These are phyloP conservation scores for Carterocephalus palaemon DNA, from an alignment of 2,888 invertebrate genomes.

Conservation along the genomic window DNA sequence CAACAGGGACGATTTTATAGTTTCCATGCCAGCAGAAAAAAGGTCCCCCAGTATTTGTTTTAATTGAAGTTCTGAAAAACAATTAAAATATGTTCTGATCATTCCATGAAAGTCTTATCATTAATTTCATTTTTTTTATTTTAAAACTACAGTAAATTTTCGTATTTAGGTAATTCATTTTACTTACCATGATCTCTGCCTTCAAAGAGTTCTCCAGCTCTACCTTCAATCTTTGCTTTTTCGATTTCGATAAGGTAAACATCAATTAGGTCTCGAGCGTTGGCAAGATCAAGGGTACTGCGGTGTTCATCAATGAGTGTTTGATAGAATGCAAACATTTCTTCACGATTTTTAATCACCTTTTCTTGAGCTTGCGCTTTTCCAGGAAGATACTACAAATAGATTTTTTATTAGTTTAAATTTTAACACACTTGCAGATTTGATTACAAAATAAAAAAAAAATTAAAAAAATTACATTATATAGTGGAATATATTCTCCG, in stretches of 20 bases:
- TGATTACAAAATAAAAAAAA: not conserved
- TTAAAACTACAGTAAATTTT: not conserved
- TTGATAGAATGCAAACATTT: constrained; percentile 92
- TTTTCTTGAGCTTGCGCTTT: constrained; percentile 81
- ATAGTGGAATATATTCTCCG: constrained; percentile 89
- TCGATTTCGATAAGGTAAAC: constrained; percentile 91
- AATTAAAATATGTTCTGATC: not conserved
- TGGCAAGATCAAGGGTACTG: constrained; percentile 84
- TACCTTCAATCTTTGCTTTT: constrained; percentile 87
- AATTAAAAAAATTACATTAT: constrained; percentile 69
- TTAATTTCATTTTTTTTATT: constrained; percentile 2
- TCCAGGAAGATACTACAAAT: constrained; percentile 78
- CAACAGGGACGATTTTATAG: constrained; percentile 91
- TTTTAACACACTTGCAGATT: not conserved
- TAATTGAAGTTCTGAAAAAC: constrained; percentile 87
- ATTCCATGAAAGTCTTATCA: constrained; percentile 5
- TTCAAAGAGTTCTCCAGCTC: constrained; percentile 86
- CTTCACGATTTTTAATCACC: constrained; percentile 84
- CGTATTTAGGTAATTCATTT: not conserved
- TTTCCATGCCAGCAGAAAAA: constrained; percentile 96
- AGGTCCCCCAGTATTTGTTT: constrained; percentile 94
- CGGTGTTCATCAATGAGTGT: constrained; percentile 90
- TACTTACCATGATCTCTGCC: constrained; percentile 90
- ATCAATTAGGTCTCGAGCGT: constrained; percentile 90
- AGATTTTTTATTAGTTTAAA: constrained; percentile 23